These are phyloP conservation scores for Columbina picui DNA, from an alignment of 2,113 vertebrate species.

Conservation along the genomic window DNA sequence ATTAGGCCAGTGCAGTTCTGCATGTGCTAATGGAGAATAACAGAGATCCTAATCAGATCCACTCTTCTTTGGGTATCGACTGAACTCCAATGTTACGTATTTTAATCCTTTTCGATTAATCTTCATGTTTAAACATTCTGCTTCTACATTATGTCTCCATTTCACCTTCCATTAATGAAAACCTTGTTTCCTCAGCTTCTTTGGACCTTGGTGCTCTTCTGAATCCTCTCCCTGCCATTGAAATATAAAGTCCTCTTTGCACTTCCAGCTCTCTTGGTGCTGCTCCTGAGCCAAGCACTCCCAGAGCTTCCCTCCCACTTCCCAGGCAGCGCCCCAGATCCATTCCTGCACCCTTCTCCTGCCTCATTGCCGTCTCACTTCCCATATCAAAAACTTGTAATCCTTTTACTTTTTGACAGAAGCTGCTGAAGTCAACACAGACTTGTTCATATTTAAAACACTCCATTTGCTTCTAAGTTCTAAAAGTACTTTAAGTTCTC, in stretches of 20 bases:
- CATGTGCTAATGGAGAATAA: background rate
- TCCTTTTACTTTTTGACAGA: background rate
- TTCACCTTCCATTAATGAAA: background rate
- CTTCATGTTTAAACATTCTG: background rate
- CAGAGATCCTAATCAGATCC: background rate
- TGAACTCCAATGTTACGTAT: background rate
- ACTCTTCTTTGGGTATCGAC: background rate
- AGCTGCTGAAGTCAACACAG: background rate
- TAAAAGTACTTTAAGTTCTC: background rate
- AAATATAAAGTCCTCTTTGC: background rate
- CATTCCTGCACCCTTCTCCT: background rate
- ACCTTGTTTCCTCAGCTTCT: background rate
- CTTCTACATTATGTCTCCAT: background rate
- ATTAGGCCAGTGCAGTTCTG: background rate
- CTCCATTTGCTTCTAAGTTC: background rate
- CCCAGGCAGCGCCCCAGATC: fast-evolving
- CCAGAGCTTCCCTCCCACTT: background rate
- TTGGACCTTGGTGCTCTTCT: background rate
- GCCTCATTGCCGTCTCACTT: background rate
- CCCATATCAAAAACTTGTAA: background rate
- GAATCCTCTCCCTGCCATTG: background rate
- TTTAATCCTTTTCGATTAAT: background rate
- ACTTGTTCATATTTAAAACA: background rate
- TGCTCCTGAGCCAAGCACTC: background rate
- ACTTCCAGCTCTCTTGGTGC: background rate